phyloP scores from a whole-genome alignment of 2,113 vertebrate species.

The Nothocercus nigrocapillus region DNA sequence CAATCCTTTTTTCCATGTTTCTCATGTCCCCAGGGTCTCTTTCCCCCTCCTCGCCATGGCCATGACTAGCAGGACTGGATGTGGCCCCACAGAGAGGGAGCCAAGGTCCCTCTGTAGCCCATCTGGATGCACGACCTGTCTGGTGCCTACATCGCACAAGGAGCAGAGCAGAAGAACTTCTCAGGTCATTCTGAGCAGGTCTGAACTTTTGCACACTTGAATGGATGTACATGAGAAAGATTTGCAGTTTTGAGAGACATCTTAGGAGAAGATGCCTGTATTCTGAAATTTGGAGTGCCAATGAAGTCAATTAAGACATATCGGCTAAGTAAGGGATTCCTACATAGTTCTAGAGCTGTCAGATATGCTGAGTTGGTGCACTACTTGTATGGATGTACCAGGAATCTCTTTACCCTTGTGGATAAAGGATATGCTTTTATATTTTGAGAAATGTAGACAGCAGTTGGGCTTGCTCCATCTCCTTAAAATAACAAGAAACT shows the following conservation, averaged over 20 bases:
- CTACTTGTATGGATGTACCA: neutral
- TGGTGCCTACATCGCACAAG: neutral
- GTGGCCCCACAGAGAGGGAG: rapidly evolving
- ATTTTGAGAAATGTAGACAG: neutral
- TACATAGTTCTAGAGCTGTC: neutral
- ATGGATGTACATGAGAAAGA: neutral
- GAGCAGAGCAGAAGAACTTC: neutral
- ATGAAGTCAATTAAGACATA: neutral
- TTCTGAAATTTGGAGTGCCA: neutral
- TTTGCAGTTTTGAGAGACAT: neutral
- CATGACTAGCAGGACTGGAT: neutral
- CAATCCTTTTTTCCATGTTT: neutral
- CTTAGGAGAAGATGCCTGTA: neutral
- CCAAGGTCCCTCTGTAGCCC: neutral
- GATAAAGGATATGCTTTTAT: neutral
- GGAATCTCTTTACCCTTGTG: neutral
- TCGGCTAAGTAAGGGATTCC: neutral
- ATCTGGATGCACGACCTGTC: rapidly evolving
- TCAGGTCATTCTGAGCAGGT: neutral
- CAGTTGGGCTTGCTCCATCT: neutral
- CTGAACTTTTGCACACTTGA: neutral
- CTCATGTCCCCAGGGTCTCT: neutral
- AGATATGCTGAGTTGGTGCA: neutral
- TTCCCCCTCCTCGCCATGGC: neutral
- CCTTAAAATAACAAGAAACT: neutral